Evolutionary conservation across 2,797 vertebrate genomes (phyloP).

Genomic region (Lithobates sylvaticus): DNA sequence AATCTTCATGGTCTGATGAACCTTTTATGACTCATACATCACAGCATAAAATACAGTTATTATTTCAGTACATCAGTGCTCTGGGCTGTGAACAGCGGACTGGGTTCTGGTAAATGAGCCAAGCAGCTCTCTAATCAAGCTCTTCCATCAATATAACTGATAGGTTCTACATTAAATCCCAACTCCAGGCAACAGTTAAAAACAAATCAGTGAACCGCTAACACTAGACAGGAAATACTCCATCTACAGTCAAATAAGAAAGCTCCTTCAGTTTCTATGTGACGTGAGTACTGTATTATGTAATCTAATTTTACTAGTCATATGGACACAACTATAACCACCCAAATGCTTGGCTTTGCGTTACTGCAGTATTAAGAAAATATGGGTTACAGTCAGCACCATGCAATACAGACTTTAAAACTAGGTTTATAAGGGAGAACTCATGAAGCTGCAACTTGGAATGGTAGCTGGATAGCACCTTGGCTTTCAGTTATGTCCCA

Average conservation of each 20-base stretch:
- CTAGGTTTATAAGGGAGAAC: too few relatives aligned
- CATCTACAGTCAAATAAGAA: neutral
- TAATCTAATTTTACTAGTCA: neutral
- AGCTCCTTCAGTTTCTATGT: neutral
- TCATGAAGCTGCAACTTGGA: too few relatives aligned
- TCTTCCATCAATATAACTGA: neutral
- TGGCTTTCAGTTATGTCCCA: too few relatives aligned
- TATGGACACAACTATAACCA: too few relatives aligned
- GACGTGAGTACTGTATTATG: neutral
- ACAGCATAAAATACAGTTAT: slow-evolving; percentile 5
- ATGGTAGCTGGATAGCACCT: too few relatives aligned
- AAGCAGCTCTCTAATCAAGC: neutral
- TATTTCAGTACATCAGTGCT: neutral
- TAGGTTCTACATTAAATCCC: neutral
- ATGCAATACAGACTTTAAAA: too few relatives aligned
- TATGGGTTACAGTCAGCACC: too few relatives aligned
- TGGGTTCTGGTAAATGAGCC: slow-evolving; percentile 1
- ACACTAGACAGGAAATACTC: too few relatives aligned
- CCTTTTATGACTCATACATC: slow-evolving; percentile 1
- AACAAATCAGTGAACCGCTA: too few relatives aligned
- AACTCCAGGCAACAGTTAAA: neutral
- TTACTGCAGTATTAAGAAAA: too few relatives aligned
- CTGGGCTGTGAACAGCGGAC: neutral
- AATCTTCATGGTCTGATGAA: neutral
- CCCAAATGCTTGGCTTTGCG: too few relatives aligned